phyloP scores from a whole-genome alignment of 1,140 invertebrate genomes.

The Euglossa dilemma region DNA sequence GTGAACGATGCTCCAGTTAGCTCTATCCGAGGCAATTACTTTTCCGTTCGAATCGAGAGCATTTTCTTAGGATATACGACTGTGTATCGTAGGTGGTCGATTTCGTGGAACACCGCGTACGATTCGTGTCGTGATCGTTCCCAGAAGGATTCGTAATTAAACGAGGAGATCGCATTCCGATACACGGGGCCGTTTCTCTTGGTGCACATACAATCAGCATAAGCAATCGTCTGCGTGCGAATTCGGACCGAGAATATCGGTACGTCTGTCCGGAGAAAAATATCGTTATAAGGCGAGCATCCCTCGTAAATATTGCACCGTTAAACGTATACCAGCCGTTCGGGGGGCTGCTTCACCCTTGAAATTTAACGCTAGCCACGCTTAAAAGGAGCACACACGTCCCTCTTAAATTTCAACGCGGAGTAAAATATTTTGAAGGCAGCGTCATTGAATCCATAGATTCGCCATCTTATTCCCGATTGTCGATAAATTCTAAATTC shows the following conservation, averaged over 20 bases:
- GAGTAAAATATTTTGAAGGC: neutral
- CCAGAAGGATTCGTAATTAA: constrained; percentile 73
- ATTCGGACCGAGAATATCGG: constrained; percentile 50
- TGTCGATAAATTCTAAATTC: too few relatives aligned
- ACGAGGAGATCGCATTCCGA: constrained; percentile 69
- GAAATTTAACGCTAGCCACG: neutral
- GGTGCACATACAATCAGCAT: constrained; percentile 55
- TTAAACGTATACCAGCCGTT: neutral
- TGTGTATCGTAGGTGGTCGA: constrained; percentile 38
- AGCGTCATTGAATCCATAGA: neutral
- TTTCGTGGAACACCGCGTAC: constrained; percentile 33
- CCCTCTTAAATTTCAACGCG: neutral
- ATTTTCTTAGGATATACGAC: neutral
- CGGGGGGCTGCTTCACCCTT: neutral
- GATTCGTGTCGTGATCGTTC: constrained; percentile 63
- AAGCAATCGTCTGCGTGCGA: constrained; percentile 50
- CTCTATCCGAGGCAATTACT: neutral
- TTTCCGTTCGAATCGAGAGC: too few relatives aligned
- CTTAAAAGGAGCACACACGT: neutral
- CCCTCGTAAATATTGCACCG: constrained; percentile 55
- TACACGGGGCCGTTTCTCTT: constrained; percentile 63
- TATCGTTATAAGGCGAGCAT: constrained; percentile 39
- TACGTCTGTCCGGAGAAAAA: constrained; percentile 48
- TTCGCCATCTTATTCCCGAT: neutral
- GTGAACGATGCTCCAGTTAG: neutral